phyloP scores from a whole-genome alignment of 2,797 vertebrate genomes.

The Brachyrhaphis roseni region DNA sequence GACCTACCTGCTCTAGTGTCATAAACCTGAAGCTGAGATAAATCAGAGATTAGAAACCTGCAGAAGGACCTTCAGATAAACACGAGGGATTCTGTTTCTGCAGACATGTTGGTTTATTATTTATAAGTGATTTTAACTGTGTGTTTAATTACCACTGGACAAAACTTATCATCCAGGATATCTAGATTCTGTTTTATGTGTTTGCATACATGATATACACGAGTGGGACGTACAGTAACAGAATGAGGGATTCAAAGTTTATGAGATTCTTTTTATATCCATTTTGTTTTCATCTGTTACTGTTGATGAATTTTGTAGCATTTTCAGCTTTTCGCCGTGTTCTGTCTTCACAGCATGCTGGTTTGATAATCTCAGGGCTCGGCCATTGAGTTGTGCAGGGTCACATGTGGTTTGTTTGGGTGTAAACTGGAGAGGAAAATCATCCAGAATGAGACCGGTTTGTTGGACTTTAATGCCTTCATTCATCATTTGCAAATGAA shows the following conservation, averaged over 20 bases:
- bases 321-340: constrained; percentile 34
- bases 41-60: neutral
- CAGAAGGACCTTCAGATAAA: neutral
- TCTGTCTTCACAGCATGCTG: constrained; percentile 39
- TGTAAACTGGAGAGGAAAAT: neutral
- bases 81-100: constrained; percentile 24
- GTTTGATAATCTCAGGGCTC: constrained; percentile 60
- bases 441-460: constrained; percentile 16
- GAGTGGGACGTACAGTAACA: constrained; percentile 20
- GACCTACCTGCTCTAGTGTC: constrained; percentile 17
- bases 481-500: constrained; percentile 47
- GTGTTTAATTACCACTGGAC: constrained; percentile 29
- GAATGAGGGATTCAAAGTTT: constrained; percentile 10
- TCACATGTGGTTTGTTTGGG: constrained; percentile 18
- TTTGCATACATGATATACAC: constrained; percentile 45
- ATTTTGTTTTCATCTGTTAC: constrained; percentile 21
- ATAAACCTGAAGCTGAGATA: constrained; percentile 2
- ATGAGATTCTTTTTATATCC: constrained; percentile 11
- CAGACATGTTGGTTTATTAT: constrained; percentile 21
- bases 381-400: constrained; percentile 35
- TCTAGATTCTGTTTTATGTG: constrained; percentile 50
- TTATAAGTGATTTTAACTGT: constrained; percentile 39
- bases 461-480: constrained; percentile 41
- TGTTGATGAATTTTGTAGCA: constrained; percentile 33
- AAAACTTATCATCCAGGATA: constrained; percentile 29